A percentile compares a stretch with the other conserved stretches of the same genome.
Conservation (phyloP, 2,888 invertebrate genomes). For the Heliconius sara region DNA sequence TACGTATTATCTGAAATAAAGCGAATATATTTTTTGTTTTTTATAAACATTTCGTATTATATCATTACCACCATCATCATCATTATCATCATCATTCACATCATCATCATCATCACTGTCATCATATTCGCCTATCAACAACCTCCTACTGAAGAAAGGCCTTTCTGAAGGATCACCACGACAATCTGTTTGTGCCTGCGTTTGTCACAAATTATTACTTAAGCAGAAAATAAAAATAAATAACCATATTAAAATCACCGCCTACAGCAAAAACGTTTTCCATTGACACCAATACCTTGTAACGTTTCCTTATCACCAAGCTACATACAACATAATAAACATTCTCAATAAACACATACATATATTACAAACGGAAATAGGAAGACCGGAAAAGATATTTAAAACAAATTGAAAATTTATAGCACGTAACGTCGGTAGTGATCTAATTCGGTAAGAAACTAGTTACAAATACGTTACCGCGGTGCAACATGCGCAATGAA, state of each 20-base stretch:
- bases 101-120: no score
- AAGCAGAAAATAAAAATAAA: background rate
- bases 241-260: background rate
- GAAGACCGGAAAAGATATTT: background rate
- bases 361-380: background rate
- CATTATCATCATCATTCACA: no score
- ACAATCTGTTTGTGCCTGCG: no score
- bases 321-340: background rate
- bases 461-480: constrained; percentile 32
- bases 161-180: no score
- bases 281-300: background rate
- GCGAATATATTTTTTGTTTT: no score
- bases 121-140: no score
- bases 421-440: constrained; percentile 10
- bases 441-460: constrained; percentile 23
- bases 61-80: no score
- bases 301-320: background rate
- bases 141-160: no score
- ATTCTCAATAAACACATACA: background rate
- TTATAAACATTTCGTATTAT: no score
- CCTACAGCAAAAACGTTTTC: background rate
- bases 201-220: no score
- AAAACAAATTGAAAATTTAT: constrained; percentile 6
- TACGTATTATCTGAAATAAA: no score
- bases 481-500: constrained; percentile 27